A percentile compares a stretch with the other conserved stretches of the same genome.
Conservation (phyloP, 2,888 invertebrate species). For the Erebia palarica region DNA sequence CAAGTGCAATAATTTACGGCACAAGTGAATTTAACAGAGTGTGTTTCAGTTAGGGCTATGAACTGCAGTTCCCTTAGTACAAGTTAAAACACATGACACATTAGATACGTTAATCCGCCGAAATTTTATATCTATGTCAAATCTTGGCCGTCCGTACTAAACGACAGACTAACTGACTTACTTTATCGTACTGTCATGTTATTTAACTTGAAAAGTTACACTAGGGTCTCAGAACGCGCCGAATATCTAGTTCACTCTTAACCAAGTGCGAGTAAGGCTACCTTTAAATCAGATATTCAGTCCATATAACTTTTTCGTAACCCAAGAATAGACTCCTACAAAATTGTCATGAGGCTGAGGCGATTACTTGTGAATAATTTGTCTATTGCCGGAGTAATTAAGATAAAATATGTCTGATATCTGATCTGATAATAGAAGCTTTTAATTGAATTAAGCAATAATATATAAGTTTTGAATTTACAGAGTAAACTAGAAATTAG, state of each 20-base stretch:
- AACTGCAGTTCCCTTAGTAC: background rate
- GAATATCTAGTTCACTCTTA: background rate
- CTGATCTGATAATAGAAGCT: too few species aligned
- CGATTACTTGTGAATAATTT: too few species aligned
- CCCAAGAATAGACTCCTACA: too few species aligned
- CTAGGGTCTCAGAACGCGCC: background rate
- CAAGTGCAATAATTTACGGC: constrained; percentile 17
- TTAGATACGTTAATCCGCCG: background rate
- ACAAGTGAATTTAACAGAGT: background rate
- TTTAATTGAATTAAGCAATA: too few species aligned
- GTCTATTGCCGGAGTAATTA: too few species aligned
- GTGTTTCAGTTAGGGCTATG: background rate
- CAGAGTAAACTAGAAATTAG: background rate
- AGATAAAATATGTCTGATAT: too few species aligned
- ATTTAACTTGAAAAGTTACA: background rate
- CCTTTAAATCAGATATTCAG: background rate
- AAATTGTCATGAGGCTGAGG: too few species aligned
- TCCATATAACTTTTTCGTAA: too few species aligned
- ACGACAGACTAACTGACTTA: background rate
- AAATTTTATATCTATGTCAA: background rate
- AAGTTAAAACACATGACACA: background rate
- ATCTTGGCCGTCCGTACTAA: background rate
- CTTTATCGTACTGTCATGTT: background rate
- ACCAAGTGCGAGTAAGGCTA: background rate
- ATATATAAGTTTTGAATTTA: background rate